Evolutionary conservation across 2,113 vertebrate genomes (phyloP).

Genomic region (Anguilla japonica): DNA sequence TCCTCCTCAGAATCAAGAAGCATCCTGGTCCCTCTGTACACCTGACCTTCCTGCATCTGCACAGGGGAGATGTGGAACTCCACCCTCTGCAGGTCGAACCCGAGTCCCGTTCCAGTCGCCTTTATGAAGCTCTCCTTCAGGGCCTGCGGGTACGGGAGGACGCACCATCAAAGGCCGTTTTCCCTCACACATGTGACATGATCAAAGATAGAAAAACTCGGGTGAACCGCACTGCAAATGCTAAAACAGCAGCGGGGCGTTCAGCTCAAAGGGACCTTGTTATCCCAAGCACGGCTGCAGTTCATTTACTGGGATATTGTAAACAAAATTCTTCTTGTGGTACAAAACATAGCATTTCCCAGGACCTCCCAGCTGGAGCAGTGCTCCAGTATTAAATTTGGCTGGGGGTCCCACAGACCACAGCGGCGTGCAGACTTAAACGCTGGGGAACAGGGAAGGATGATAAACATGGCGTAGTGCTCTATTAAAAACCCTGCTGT

Average conservation of each 20-base stretch:
- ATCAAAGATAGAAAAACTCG: not conserved
- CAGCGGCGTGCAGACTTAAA: not conserved
- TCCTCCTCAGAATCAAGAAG: conserved; percentile 79
- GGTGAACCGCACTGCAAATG: not conserved
- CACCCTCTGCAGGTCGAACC: conserved; percentile 87
- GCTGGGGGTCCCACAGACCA: not conserved
- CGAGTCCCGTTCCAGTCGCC: conserved; percentile 88
- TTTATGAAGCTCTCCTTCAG: conserved; percentile 98
- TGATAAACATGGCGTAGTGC: not conserved
- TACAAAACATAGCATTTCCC: not conserved
- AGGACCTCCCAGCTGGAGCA: not conserved
- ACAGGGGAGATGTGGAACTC: conserved; percentile 66
- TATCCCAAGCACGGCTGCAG: not conserved
- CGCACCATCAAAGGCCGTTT: not conserved
- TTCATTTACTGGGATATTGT: not conserved
- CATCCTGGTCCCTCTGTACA: conserved; percentile 81
- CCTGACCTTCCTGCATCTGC: conserved; percentile 69
- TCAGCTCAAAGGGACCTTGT: not conserved
- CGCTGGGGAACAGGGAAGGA: not conserved
- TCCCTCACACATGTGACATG: not conserved
- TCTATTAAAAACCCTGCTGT: not conserved
- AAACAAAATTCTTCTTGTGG: conserved; percentile 10
- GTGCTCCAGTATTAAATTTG: not conserved
- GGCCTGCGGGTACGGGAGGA: conserved; percentile 65
- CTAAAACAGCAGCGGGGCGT: not conserved